Evolutionary conservation across 1,140 invertebrate species (phyloP).

Genomic region (Hyphantria cunea): DNA sequence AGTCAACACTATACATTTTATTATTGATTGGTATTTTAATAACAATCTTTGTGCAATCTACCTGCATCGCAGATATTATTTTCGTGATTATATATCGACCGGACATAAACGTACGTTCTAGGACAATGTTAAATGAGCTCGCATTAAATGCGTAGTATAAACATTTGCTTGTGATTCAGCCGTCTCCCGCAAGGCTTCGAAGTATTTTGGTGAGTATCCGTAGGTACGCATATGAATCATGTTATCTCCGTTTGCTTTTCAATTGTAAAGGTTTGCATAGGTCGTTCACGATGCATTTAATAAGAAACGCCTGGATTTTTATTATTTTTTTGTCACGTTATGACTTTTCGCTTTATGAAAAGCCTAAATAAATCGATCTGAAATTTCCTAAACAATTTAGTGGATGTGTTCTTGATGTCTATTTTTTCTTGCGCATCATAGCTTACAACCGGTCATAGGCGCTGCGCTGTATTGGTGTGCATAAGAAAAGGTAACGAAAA

Average conservation of each 20-base stretch:
- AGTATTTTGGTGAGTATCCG: slow-evolving; percentile 65
- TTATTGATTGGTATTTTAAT: slow-evolving; percentile 46
- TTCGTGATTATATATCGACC: slow-evolving; percentile 67
- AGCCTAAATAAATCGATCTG: too few species aligned
- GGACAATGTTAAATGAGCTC: slow-evolving; percentile 51
- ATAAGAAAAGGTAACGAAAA: background rate
- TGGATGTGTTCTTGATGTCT: background rate
- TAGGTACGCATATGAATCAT: slow-evolving; percentile 37
- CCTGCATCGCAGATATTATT: slow-evolving; percentile 72
- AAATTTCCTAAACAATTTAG: too few species aligned
- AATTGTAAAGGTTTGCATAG: slow-evolving; percentile 20
- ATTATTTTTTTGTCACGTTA: background rate
- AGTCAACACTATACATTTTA: slow-evolving; percentile 47
- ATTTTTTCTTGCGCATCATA: background rate
- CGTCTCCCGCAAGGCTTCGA: slow-evolving; percentile 25
- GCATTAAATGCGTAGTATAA: slow-evolving; percentile 54
- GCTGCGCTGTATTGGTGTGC: background rate
- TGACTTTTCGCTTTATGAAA: too few species aligned
- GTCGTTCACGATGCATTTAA: slow-evolving; percentile 4
- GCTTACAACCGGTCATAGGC: background rate
- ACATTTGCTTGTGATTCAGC: slow-evolving; percentile 35
- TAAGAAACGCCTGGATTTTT: slow-evolving; percentile 1
- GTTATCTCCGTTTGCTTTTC: slow-evolving; percentile 25
- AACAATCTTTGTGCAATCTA: slow-evolving; percentile 74
- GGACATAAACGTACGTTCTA: slow-evolving; percentile 49